These are phyloP conservation scores for Serinus canaria DNA, from an alignment of 2,113 vertebrate species.

Conservation along the genomic window DNA sequence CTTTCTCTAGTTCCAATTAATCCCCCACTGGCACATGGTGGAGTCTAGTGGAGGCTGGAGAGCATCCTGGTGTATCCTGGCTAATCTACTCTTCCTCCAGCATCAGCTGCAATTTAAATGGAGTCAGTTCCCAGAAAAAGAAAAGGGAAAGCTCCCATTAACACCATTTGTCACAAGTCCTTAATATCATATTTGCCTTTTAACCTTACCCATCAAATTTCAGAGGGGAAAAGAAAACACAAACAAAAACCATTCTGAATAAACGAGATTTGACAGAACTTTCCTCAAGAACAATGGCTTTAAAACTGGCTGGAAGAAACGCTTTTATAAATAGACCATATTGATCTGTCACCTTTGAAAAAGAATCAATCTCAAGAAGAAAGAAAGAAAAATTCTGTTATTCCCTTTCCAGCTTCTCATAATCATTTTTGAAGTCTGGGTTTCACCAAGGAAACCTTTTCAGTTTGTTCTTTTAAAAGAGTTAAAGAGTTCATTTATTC, in stretches of 20 bases:
- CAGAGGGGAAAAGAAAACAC: background rate
- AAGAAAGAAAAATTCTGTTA: background rate
- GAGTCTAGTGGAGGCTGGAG: background rate
- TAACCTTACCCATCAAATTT: background rate
- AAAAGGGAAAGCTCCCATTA: background rate
- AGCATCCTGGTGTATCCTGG: no score
- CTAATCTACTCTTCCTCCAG: background rate
- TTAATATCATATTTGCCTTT: background rate
- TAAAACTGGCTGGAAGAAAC: background rate
- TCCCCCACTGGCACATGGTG: accelerated
- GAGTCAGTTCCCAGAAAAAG: background rate
- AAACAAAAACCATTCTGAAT: background rate
- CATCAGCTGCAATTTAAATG: background rate
- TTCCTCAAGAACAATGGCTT: background rate
- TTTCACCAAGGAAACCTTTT: background rate
- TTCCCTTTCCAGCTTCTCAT: background rate
- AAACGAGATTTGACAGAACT: background rate
- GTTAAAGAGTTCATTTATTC: background rate
- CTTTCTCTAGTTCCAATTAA: background rate
- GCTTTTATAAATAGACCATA: background rate
- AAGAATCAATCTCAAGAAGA: background rate
- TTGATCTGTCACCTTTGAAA: background rate
- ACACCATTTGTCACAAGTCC: background rate
- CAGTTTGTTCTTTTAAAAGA: background rate
- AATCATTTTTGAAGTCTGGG: background rate